Percentiles rank a stretch among this genome's conserved stretches.
Evolutionary conservation across 2,888 invertebrate species (phyloP).

Genomic region (Apotomis capreana): DNA sequence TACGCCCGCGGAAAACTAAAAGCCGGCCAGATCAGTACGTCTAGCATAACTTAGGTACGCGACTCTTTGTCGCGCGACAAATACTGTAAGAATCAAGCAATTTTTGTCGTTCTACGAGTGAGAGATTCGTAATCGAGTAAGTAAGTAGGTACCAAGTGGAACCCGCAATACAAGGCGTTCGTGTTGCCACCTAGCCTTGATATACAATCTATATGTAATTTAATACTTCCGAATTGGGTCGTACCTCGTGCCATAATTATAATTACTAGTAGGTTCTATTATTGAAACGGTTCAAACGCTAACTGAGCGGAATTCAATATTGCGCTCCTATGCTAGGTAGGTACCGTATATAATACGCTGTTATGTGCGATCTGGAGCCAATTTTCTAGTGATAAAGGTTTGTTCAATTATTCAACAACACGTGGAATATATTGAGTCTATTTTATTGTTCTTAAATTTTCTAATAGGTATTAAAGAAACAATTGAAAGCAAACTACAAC

Average conservation of each 20-base stretch:
- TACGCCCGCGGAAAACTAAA: too few species aligned
- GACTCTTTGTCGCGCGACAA: too few species aligned
- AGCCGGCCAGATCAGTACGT: too few species aligned
- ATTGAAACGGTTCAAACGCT: slow-evolving; percentile 28
- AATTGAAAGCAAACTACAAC: too few species aligned
- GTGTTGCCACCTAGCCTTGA: slow-evolving; percentile 21
- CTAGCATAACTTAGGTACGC: too few species aligned
- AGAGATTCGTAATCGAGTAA: too few species aligned
- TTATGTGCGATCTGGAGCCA: neutral
- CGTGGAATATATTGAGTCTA: neutral
- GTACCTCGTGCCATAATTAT: slow-evolving; percentile 18
- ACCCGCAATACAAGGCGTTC: slow-evolving; percentile 4
- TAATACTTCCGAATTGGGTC: slow-evolving; percentile 34
- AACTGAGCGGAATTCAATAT: slow-evolving; percentile 29
- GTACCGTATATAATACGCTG: slow-evolving; percentile 6
- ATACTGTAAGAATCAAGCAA: too few species aligned
- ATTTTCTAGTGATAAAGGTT: slow-evolving; percentile 10
- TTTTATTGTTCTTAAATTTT: neutral
- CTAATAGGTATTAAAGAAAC: too few species aligned
- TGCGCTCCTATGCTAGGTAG: slow-evolving; percentile 10
- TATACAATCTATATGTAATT: slow-evolving; percentile 29
- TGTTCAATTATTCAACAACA: neutral
- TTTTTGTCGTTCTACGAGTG: neutral
- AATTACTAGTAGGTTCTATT: slow-evolving; percentile 35
- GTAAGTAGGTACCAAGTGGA: slow-evolving; percentile 7